Percentiles rank a stretch among this genome's conserved stretches.
Evolutionary conservation across 2,797 vertebrate genomes (phyloP).

Genomic region (Danio jaintianensis): DNA sequence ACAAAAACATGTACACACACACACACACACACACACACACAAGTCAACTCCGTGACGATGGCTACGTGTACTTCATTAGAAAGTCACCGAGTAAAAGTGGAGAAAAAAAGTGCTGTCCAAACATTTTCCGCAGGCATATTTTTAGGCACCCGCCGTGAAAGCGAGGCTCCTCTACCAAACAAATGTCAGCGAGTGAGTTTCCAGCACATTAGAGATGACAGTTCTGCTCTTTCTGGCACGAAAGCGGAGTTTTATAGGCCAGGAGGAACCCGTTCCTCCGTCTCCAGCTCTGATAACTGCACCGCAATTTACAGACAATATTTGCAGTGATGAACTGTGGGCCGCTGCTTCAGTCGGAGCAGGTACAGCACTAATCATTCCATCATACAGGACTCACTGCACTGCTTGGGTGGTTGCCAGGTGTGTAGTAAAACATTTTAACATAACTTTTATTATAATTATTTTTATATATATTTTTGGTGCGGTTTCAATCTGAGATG

Average conservation of each 20-base stretch:
- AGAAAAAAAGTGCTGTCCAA: constrained; percentile 60
- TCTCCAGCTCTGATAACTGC: constrained; percentile 67
- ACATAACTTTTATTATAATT: too few species aligned
- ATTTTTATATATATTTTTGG: too few species aligned
- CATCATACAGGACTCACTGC: too few species aligned
- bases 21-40: neutral
- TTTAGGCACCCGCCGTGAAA: constrained; percentile 46
- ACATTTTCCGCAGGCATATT: constrained; percentile 61
- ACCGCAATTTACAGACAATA: constrained; percentile 63
- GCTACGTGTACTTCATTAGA: constrained; percentile 11
- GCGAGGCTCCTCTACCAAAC: constrained; percentile 48
- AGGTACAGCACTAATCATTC: too few species aligned
- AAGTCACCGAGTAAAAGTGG: constrained; percentile 9
- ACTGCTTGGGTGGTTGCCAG: too few species aligned
- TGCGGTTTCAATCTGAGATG: too few species aligned
- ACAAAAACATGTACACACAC: too few species aligned
- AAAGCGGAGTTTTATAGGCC: constrained; percentile 59
- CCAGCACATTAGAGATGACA: constrained; percentile 41
- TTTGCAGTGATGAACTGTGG: constrained; percentile 69
- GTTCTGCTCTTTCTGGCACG: constrained; percentile 56
- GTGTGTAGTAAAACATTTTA: too few species aligned
- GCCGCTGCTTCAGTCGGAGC: constrained; percentile 65
- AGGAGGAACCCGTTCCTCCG: constrained; percentile 66
- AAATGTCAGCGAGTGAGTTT: constrained; percentile 57
- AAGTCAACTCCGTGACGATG: too few species aligned